Conservation (phyloP, 1,140 invertebrate species). For the Ctenoplectra terminalis region DNA sequence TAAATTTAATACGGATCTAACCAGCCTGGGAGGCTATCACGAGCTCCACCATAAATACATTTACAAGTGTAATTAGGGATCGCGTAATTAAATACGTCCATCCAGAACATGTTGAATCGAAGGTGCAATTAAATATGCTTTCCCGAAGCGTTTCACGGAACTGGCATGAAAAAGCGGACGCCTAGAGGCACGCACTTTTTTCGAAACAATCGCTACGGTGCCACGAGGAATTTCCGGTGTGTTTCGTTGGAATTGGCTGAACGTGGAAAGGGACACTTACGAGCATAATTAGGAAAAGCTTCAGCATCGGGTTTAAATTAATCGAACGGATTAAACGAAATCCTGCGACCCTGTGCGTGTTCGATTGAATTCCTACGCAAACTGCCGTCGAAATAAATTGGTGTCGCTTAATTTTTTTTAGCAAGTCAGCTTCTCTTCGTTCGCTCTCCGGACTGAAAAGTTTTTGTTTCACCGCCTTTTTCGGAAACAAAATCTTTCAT, state of each 20-base stretch:
- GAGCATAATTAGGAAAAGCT: background rate
- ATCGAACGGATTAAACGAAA: background rate
- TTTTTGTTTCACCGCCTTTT: too few species aligned
- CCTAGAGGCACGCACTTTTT: too few species aligned
- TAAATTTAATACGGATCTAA: constrained; percentile 11
- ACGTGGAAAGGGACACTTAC: background rate
- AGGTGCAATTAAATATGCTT: constrained; percentile 28
- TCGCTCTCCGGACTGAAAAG: too few species aligned
- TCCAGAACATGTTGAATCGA: constrained; percentile 3
- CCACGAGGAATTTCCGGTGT: background rate
- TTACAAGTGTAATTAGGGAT: constrained; percentile 27
- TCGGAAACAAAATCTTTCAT: background rate
- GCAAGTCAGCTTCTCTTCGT: background rate
- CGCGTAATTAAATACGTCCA: constrained; percentile 23
- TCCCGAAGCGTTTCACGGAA: too few species aligned
- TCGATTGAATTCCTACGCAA: background rate
- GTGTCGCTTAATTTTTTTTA: too few species aligned
- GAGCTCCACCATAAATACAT: background rate
- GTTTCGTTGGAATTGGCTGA: too few species aligned
- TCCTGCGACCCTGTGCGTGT: background rate
- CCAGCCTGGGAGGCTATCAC: background rate
- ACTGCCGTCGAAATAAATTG: background rate
- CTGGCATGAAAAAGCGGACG: background rate
- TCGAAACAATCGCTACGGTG: background rate
- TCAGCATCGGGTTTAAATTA: background rate